These are phyloP conservation scores for Colistium nudipinnis DNA, from an alignment of 2,113 vertebrate species.

Conservation along the genomic window DNA sequence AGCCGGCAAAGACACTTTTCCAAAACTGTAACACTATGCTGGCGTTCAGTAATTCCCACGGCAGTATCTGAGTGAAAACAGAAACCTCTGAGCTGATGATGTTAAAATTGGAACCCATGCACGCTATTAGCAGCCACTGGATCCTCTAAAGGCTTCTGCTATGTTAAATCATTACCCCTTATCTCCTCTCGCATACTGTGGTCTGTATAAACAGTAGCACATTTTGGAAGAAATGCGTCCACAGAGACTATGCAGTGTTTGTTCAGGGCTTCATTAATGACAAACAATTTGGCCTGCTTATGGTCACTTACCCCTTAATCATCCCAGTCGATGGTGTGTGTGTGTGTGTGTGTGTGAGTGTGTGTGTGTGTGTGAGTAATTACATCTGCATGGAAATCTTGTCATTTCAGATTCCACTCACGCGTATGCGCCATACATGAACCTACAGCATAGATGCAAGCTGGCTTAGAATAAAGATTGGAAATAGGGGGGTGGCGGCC, in stretches of 20 bases:
- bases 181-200: slow-evolving; percentile 33
- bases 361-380: neutral
- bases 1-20: neutral
- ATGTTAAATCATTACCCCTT: slow-evolving; percentile 19
- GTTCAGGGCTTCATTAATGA: slow-evolving; percentile 50
- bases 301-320: slow-evolving; percentile 27
- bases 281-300: slow-evolving; percentile 24
- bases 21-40: neutral
- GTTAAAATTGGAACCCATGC: slow-evolving; percentile 18
- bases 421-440: too few species aligned
- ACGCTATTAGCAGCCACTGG: neutral
- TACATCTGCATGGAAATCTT: neutral
- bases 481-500: too few species aligned
- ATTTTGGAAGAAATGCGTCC: slow-evolving; percentile 32
- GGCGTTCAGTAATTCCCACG: neutral
- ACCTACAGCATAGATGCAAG: too few species aligned
- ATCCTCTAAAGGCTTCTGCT: slow-evolving; percentile 3
- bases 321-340: slow-evolving; percentile 1
- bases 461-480: too few species aligned
- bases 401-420: neutral
- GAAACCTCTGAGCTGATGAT: slow-evolving; percentile 1
- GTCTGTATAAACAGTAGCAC: slow-evolving; percentile 45
- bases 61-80: slow-evolving; percentile 9
- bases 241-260: slow-evolving; percentile 50
- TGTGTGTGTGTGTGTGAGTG: slow-evolving; percentile 8